Conservation (phyloP, 2,888 invertebrate genomes). For the Ceriagrion tenellum region DNA sequence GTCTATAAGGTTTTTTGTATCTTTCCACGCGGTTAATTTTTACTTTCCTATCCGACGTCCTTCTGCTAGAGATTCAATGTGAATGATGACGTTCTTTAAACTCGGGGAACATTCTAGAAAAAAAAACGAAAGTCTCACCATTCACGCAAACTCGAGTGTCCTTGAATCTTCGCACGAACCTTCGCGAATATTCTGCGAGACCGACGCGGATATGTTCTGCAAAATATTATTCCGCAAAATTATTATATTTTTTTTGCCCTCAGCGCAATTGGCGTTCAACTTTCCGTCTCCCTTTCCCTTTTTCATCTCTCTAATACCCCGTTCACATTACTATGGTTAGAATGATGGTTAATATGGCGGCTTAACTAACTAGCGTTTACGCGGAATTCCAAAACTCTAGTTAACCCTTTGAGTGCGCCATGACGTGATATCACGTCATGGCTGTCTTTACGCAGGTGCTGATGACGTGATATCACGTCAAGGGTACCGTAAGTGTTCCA, state of each 20-base stretch:
- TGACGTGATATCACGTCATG: too few relatives aligned
- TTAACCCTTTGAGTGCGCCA: too few relatives aligned
- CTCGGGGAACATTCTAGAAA: not conserved
- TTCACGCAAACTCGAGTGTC: not conserved
- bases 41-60: not conserved
- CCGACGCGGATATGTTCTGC: not conserved
- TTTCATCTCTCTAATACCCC: too few relatives aligned
- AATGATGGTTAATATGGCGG: too few relatives aligned
- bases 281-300: not conserved
- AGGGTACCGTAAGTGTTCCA: too few relatives aligned
- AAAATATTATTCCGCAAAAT: not conserved
- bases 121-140: not conserved
- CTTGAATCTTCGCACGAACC: not conserved
- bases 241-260: not conserved
- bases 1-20: too few relatives aligned
- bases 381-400: too few relatives aligned
- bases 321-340: too few relatives aligned
- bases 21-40: too few relatives aligned
- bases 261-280: not conserved
- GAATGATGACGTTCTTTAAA: not conserved
- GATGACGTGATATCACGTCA: too few relatives aligned
- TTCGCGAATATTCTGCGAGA: not conserved
- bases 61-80: not conserved
- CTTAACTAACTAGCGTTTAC: too few relatives aligned
- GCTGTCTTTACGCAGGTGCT: too few relatives aligned